These are phyloP conservation scores for Zaprionus taronus DNA, from an alignment of 1,140 invertebrate species.

Conservation along the genomic window DNA sequence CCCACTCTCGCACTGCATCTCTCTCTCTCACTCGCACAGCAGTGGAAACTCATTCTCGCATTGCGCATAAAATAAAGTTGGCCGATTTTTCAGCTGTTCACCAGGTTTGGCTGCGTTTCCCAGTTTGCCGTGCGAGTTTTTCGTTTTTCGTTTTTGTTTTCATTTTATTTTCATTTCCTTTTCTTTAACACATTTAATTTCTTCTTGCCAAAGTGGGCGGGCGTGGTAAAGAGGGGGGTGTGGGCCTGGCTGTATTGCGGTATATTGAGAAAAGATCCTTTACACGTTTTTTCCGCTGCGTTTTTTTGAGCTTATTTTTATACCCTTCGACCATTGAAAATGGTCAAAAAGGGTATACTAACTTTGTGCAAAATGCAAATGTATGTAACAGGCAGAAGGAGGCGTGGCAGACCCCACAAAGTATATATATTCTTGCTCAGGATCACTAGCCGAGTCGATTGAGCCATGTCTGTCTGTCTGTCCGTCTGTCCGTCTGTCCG, in stretches of 20 bases:
- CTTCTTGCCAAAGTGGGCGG: neutral
- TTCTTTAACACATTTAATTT: conserved; percentile 58
- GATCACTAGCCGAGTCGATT: no score
- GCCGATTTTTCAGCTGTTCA: conserved; percentile 47
- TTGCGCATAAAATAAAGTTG: conserved; percentile 67
- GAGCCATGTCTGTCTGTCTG: no score
- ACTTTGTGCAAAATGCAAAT: no score
- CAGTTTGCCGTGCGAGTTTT: conserved; percentile 21
- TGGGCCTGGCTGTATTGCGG: neutral
- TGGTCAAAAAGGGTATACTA: no score
- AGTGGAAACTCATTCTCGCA: conserved; percentile 43
- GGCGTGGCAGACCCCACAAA: no score
- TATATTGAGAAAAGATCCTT: conserved; percentile 52
- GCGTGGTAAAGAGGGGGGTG: neutral
- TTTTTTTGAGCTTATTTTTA: conserved; percentile 65
- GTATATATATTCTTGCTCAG: no score
- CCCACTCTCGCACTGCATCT: neutral
- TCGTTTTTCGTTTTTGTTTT: conserved; percentile 7
- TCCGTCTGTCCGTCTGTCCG: no score
- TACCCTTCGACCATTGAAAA: no score
- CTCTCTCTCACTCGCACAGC: neutral
- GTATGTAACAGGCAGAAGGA: no score
- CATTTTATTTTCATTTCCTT: conserved; percentile 11
- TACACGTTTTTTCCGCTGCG: conserved; percentile 32
- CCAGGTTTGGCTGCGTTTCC: conserved; percentile 39